A percentile compares a stretch with the other conserved stretches of the same genome.
These are phyloP conservation scores for Callipepla squamata DNA, from an alignment of 2,113 vertebrate species.

Conservation along the genomic window DNA sequence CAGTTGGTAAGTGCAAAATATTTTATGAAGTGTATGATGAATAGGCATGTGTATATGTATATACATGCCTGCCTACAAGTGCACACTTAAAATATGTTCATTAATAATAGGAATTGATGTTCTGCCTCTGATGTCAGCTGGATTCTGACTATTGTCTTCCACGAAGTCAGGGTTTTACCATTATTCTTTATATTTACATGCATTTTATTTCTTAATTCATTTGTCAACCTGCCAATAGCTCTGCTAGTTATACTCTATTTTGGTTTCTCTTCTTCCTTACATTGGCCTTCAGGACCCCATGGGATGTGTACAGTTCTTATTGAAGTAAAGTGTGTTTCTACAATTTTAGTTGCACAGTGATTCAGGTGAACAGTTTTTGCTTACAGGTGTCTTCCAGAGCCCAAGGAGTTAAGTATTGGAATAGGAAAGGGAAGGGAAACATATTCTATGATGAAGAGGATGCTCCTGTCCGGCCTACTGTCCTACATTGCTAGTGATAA, in stretches of 20 bases:
- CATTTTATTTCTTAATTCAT: background rate
- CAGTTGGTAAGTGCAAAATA: background rate
- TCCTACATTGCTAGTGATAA: background rate
- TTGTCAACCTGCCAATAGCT: background rate
- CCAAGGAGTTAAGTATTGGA: background rate
- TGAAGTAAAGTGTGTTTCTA: rapidly evolving
- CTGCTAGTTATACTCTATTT: background rate
- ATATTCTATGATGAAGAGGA: background rate
- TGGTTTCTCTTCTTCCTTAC: background rate
- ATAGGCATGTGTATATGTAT: background rate
- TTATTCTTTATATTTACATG: background rate
- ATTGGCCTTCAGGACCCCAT: background rate
- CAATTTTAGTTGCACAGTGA: background rate
- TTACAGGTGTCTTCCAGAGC: rapidly evolving
- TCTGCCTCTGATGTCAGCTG: background rate
- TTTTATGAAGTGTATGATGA: background rate
- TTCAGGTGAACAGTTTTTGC: background rate
- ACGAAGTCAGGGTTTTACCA: background rate
- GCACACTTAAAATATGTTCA: background rate
- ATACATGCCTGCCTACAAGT: background rate
- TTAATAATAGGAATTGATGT: background rate
- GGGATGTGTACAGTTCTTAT: background rate
- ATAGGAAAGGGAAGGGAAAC: background rate
- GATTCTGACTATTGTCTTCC: background rate
- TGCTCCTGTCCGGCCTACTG: background rate